Percentiles rank a stretch among this genome's conserved stretches.
Conservation (phyloP, 2,113 vertebrate genomes). For the Eulacestoma nigropectus region DNA sequence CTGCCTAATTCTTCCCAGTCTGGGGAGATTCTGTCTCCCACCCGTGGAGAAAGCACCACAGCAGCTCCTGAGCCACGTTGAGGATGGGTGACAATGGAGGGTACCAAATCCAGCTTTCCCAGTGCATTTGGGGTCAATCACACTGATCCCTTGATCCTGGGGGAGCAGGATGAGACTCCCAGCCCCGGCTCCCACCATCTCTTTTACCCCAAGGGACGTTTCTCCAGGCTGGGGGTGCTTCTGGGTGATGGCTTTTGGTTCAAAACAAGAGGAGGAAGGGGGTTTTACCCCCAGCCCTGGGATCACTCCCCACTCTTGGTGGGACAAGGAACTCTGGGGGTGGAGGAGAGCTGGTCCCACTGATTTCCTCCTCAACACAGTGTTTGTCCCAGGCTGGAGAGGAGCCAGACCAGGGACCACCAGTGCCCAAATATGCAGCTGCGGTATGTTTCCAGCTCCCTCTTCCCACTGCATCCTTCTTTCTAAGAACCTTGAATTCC, state of each 20-base stretch:
- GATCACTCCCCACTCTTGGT: neutral
- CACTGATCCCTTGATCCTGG: neutral
- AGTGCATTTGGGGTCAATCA: neutral
- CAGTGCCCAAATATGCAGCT: neutral
- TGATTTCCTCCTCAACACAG: fast-evolving
- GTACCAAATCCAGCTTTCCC: neutral
- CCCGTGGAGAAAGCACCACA: fast-evolving
- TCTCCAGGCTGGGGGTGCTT: neutral
- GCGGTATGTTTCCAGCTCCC: neutral
- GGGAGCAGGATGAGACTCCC: neutral
- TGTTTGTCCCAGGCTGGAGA: neutral
- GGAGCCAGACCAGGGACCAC: neutral
- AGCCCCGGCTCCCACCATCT: fast-evolving
- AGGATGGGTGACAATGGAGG: too few relatives aligned
- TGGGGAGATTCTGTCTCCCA: neutral
- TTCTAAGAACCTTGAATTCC: constrained; percentile 48
- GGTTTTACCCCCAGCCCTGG: neutral
- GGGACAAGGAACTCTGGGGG: neutral
- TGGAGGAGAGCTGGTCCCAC: neutral
- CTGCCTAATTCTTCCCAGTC: neutral
- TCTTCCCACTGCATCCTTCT: neutral
- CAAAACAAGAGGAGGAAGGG: neutral
- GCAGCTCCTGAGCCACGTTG: fast-evolving
- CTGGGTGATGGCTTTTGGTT: neutral
- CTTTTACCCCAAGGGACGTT: neutral